These are phyloP conservation scores for Anabacerthia variegaticeps DNA, from an alignment of 2,797 vertebrate species.

Conservation along the genomic window DNA sequence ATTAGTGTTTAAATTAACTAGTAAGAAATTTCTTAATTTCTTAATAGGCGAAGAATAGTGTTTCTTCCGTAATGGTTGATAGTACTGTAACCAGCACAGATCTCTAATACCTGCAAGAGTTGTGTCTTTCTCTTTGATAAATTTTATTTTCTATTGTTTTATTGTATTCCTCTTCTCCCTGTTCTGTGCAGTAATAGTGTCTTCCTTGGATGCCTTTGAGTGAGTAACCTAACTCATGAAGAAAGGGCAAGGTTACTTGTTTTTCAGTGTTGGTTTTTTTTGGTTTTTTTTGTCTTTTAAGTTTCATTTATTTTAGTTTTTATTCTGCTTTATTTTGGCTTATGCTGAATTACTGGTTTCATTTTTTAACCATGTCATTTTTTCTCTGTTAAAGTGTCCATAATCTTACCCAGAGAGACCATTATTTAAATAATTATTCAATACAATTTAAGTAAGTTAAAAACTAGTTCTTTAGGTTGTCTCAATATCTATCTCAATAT, in stretches of 20 bases:
- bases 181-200: not conserved
- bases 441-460: not conserved
- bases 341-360: not conserved
- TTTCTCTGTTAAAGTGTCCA: not conserved
- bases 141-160: not conserved
- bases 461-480: not conserved
- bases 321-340: not conserved
- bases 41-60: not conserved
- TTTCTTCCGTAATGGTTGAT: not conserved
- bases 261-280: accelerated
- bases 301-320: not conserved
- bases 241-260: not conserved
- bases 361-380: not conserved
- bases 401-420: not conserved
- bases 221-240: not conserved
- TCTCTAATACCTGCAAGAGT: not conserved
- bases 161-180: not conserved
- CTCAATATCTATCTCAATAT: not conserved
- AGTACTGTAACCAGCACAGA: not conserved
- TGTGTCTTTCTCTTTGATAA: not conserved
- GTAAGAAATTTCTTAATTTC: not conserved
- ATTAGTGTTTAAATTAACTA: not conserved
- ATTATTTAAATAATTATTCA: not conserved
- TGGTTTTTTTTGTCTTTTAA: not conserved
- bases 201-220: not conserved